Conservation (phyloP, 1,140 invertebrate genomes). For the Scaptomyza graminum region DNA sequence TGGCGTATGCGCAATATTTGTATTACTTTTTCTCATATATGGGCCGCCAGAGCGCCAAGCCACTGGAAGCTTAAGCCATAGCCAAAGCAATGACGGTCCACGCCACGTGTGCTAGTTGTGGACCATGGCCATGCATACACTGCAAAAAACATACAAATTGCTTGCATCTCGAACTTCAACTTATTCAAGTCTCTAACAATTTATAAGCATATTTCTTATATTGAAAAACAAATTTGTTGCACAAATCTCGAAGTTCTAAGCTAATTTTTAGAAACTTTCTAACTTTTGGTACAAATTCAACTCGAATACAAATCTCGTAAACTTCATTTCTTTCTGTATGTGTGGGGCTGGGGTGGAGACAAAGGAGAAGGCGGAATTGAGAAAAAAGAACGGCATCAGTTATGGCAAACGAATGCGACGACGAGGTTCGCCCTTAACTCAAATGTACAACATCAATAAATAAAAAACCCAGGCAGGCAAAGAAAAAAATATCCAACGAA, state of each 20-base stretch:
- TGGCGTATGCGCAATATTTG: conserved; percentile 79
- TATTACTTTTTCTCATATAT: conserved; percentile 72
- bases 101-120: conserved; percentile 52
- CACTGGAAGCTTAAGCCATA: conserved; percentile 15
- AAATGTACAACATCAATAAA: conserved; percentile 81
- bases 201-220: too few species aligned
- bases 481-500: conserved; percentile 23
- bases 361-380: neutral
- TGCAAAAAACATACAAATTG: neutral
- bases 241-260: too few species aligned
- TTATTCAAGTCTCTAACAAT: too few species aligned
- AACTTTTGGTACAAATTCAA: neutral
- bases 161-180: too few species aligned
- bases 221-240: too few species aligned
- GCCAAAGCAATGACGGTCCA: conserved; percentile 25
- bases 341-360: neutral
- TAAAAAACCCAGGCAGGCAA: conserved; percentile 60
- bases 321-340: conserved; percentile 5
- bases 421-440: conserved; percentile 71
- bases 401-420: conserved; percentile 78
- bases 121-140: neutral
- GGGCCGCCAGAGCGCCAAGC: conserved; percentile 12
- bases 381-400: conserved; percentile 72
- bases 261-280: too few species aligned
- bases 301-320: neutral